Evolutionary conservation across 2,888 invertebrate species (phyloP).

Genomic region (Helleia helle): DNA sequence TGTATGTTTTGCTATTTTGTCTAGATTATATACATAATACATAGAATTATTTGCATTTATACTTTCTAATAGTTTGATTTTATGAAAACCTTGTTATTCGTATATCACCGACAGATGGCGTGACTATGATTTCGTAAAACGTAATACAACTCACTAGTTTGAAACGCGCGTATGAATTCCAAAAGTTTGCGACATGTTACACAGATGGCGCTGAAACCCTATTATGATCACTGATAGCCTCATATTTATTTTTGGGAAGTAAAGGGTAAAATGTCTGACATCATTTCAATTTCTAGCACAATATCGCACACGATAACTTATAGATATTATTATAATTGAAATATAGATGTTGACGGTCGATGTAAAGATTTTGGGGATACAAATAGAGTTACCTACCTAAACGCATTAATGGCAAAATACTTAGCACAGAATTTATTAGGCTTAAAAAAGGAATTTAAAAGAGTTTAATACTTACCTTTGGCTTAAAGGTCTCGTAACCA

Average conservation of each 20-base stretch:
- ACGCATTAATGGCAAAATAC: too few species aligned
- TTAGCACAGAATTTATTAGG: too few species aligned
- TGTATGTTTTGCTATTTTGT: too few species aligned
- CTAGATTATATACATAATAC: too few species aligned
- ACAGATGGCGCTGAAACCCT: constrained; percentile 31
- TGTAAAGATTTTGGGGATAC: too few species aligned
- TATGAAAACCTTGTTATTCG: too few species aligned
- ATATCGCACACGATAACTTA: constrained; percentile 8
- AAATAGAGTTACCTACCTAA: not conserved
- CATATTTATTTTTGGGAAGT: constrained; percentile 56
- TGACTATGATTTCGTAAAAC: not conserved
- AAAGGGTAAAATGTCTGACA: constrained; percentile 40
- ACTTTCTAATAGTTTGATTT: too few species aligned
- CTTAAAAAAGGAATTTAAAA: too few species aligned
- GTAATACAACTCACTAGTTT: not conserved
- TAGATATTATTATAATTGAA: constrained; percentile 1
- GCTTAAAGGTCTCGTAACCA: too few species aligned
- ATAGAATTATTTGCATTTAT: too few species aligned
- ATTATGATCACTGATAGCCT: constrained; percentile 28
- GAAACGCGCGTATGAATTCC: not conserved
- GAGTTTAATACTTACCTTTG: too few species aligned
- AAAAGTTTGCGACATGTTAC: not conserved
- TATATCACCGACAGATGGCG: constrained; percentile 8
- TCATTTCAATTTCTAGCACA: constrained; percentile 25
- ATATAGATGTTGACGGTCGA: too few species aligned